phyloP scores from a whole-genome alignment of 2,797 vertebrate species.

The Aplochiton taeniatus region DNA sequence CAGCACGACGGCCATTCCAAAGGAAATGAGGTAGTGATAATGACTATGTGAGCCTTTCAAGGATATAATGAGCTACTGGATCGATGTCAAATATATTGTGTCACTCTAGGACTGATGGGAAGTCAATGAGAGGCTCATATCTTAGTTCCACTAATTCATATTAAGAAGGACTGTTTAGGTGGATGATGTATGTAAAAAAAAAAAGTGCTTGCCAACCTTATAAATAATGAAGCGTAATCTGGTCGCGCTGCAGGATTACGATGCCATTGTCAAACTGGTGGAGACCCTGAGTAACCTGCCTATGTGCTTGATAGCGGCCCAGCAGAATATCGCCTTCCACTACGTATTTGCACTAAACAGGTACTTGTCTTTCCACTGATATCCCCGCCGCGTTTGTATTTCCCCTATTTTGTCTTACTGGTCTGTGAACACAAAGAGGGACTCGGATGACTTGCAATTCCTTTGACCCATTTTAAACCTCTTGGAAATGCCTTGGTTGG shows the following conservation, averaged over 20 bases:
- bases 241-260: conserved; percentile 77
- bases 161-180: conserved; percentile 11
- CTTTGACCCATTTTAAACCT: no score
- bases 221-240: conserved; percentile 42
- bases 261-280: conserved; percentile 86
- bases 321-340: conserved; percentile 89
- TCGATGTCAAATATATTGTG: no score
- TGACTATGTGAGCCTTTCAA: neutral
- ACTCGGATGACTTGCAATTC: no score
- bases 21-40: neutral
- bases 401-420: neutral
- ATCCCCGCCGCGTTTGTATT: neutral
- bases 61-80: neutral
- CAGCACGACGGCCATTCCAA: neutral
- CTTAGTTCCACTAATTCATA: neutral
- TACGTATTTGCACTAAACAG: conserved; percentile 92
- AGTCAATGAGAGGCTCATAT: no score
- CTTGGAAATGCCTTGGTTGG: no score
- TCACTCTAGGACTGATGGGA: no score
- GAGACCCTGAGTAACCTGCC: conserved; percentile 85
- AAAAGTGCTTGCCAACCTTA: neutral
- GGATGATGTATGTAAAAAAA: conserved; percentile 12
- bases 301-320: conserved; percentile 78
- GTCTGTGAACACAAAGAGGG: no score
- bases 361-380: conserved; percentile 53